A percentile compares a stretch with the other conserved stretches of the same genome.
Evolutionary conservation across 1,140 invertebrate genomes (phyloP).

Genomic region (Nasonia vitripennis): DNA sequence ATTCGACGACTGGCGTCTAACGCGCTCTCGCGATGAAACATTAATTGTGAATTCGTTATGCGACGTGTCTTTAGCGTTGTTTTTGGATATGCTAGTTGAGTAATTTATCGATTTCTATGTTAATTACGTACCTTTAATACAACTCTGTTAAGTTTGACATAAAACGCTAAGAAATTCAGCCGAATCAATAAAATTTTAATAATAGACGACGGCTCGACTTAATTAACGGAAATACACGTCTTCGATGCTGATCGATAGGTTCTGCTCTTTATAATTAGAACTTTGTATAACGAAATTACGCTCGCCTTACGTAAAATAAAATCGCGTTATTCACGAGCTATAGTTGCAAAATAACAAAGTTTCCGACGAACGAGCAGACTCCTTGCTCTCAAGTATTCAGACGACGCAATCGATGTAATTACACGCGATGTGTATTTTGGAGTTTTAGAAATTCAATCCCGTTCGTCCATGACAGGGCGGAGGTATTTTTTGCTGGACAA

Average conservation of each 20-base stretch:
- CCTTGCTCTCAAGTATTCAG: background rate
- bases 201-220: background rate
- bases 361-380: background rate
- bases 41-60: background rate
- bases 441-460: too few relatives aligned
- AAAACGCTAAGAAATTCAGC: slow-evolving; percentile 11
- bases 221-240: background rate
- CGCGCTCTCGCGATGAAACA: background rate
- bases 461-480: too few relatives aligned
- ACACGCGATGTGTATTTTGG: background rate
- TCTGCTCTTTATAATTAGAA: slow-evolving; percentile 18
- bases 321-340: background rate
- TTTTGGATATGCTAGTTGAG: background rate
- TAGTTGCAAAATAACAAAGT: background rate
- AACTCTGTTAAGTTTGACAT: slow-evolving; percentile 2
- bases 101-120: background rate
- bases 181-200: slow-evolving; percentile 19
- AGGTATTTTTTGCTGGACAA: too few relatives aligned
- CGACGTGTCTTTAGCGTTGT: background rate
- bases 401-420: background rate
- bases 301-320: slow-evolving; percentile 14
- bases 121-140: slow-evolving; percentile 14
- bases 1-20: background rate
- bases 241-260: slow-evolving; percentile 8
- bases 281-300: slow-evolving; percentile 1